Evolutionary conservation across 2,888 invertebrate species (phyloP).

Genomic region (Acanthosoma haemorrhoidale): DNA sequence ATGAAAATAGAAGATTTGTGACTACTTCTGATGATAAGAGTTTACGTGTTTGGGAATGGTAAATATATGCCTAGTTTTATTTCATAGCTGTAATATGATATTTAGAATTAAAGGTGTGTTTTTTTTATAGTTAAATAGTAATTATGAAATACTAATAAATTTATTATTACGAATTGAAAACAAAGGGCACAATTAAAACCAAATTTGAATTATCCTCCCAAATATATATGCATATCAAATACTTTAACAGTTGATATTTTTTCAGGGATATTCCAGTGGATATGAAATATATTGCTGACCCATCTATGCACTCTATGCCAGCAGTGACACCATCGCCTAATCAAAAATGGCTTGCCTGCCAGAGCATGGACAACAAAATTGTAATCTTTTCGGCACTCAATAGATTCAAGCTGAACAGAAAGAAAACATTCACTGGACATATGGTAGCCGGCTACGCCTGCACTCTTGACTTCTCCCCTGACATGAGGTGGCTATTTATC

Average conservation of each 20-base stretch:
- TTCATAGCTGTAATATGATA: no score
- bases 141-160: no score
- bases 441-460: slow-evolving; percentile 99
- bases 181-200: no score
- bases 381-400: slow-evolving; percentile 96
- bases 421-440: slow-evolving; percentile 96
- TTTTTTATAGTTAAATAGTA: no score
- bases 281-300: slow-evolving; percentile 99
- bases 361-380: slow-evolving; percentile 98
- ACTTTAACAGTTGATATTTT: neutral
- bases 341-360: slow-evolving; percentile 98
- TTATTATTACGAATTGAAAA: no score
- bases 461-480: slow-evolving; percentile 92
- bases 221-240: no score
- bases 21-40: slow-evolving; percentile 99
- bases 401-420: slow-evolving; percentile 94
- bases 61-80: no score
- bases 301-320: slow-evolving; percentile 98
- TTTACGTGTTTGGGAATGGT: slow-evolving; percentile 99
- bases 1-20: slow-evolving; percentile 94
- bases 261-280: slow-evolving; percentile 85
- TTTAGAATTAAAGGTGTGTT: no score
- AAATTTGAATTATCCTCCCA: no score
- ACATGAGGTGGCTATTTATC: slow-evolving; percentile 93
- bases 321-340: slow-evolving; percentile 92